phyloP scores from a whole-genome alignment of 2,113 vertebrate genomes.

The Ophthalmolycus amberensis region DNA sequence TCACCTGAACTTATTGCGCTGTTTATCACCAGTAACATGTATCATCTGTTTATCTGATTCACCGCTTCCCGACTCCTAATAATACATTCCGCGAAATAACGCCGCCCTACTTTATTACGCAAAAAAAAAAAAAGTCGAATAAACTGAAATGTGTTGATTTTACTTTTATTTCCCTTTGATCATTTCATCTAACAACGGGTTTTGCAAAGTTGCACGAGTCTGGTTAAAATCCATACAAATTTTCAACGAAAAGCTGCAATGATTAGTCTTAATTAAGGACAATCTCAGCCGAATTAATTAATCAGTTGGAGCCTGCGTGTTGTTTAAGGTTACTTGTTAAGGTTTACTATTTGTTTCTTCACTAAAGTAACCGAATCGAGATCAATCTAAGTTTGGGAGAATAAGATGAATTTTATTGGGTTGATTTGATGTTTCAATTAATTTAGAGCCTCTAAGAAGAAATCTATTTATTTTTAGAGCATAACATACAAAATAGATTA shows the following conservation, averaged over 20 bases:
- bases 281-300: neutral
- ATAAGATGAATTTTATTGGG: neutral
- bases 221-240: neutral
- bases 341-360: neutral
- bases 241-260: neutral
- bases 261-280: slow-evolving; percentile 1
- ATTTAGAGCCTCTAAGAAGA: neutral
- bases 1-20: neutral
- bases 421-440: neutral
- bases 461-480: neutral
- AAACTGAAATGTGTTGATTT: neutral
- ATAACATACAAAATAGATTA: neutral
- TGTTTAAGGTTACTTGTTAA: neutral
- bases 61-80: too few species aligned
- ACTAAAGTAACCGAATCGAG: neutral
- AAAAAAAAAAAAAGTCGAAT: neutral
- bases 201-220: neutral
- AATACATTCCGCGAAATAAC: neutral
- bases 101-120: neutral
- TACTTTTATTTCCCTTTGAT: neutral
- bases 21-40: too few species aligned
- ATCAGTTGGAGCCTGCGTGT: neutral
- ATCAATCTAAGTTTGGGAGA: neutral
- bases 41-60: neutral
- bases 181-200: neutral